A percentile compares a stretch with the other conserved stretches of the same genome.
These are phyloP conservation scores for Podarcis lilfordi DNA, from an alignment of 2,797 vertebrate genomes.

Conservation along the genomic window DNA sequence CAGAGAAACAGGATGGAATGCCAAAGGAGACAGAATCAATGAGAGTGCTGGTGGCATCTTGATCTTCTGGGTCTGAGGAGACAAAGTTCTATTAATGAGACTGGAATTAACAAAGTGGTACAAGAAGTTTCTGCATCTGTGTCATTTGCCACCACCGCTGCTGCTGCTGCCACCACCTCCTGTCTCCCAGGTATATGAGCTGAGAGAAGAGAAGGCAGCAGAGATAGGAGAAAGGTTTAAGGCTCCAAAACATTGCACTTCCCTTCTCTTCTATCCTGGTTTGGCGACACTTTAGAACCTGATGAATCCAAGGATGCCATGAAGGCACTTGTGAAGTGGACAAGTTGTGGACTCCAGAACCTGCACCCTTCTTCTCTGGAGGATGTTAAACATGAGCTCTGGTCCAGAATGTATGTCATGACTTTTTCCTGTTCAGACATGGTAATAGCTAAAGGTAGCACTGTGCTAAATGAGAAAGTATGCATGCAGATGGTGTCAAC, in stretches of 20 bases:
- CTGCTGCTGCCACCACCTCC: background rate
- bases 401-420: background rate
- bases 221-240: background rate
- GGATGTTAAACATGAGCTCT: background rate
- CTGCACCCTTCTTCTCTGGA: background rate
- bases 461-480: background rate
- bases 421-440: background rate
- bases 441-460: background rate
- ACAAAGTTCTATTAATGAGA: background rate
- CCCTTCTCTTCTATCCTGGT: background rate
- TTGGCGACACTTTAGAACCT: background rate
- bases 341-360: background rate
- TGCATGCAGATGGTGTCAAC: background rate
- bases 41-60: accelerated
- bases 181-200: background rate
- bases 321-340: background rate
- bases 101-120: conserved; percentile 38
- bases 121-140: conserved; percentile 7
- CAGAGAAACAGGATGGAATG: conserved; percentile 14
- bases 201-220: background rate
- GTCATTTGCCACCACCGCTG: background rate
- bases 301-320: background rate
- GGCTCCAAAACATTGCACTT: background rate
- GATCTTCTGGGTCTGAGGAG: background rate
- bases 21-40: background rate